Base-by-base conservation (phyloP, 2,113 vertebrate genomes). In the Myiozetetes cayanensis region DNA sequence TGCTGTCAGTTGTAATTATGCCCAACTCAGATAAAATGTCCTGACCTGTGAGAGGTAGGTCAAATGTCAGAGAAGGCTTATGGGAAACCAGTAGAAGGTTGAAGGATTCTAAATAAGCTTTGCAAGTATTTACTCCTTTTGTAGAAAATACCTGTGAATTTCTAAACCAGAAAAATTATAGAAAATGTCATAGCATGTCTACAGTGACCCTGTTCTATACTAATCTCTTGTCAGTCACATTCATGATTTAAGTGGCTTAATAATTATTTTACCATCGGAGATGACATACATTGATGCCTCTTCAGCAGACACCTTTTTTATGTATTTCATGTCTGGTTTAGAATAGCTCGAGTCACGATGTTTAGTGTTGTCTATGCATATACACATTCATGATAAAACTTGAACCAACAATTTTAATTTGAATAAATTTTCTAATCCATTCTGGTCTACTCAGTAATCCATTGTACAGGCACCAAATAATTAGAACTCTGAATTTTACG, bases 11-110 rank as follows among this genome's bases (percentile, higher is more conserved):
- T 72, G 61, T 90, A 89, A 96, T 95, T 82, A 93, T 65, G 55
- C 46, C 73, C 63, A 87, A 47, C 63, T 94, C 78, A 93, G 82
- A 71, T 90, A 96, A 96, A 93, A 83, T 72, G 89, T 92, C 79
- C 77, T 94, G 93, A 97, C 72, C 94, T 80, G 55, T 77, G 35
- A 95, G 56, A 56, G 67, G 53, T 63, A 80, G 74, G 92, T 92
- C 86, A 96, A 95, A 91, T 96, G 91, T 95, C 96, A 95, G 58
- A 76, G 73, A 93, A 94, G 58, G 90, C 88, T 93, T 95, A 89
- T 84, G 84, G 59, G 91, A 96, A 96, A 87, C 79, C 79, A 93
- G 82, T 58, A 80, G 85, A 90, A 85, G 37, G 68, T 61, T 93
- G 84, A 91, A 88, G 58, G 22, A 61, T 71, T 83, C 56, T 90